Evolutionary conservation across 2,888 invertebrate species (phyloP), one percentile per base, ranked within the genome.

Genomic region (Lysandra coridon): DNA sequence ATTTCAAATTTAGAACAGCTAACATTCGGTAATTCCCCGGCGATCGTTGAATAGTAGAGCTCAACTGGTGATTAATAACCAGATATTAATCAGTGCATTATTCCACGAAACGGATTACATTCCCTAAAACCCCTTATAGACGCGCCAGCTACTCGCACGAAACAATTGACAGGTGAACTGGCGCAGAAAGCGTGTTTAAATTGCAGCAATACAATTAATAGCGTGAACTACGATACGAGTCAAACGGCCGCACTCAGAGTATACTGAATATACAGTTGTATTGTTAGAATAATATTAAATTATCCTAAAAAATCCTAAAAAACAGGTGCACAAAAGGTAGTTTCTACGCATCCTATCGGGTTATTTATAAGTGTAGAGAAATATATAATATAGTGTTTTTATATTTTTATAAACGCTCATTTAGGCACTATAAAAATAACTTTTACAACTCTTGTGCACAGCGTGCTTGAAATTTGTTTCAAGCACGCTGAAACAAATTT

Each of bases 1-100:
- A 90, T 88, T 90, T 88, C 87, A 85, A 88, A 90, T 89, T 88
- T 86, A 86, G 85, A 86, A 88, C 23, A 23, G 23, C 89, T 85
- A 88, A 87, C 87, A 88, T 86, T 86, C 69, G 87, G 87, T 86
- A 88, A 89, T 89, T 89, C 92, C 89, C 90, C 81, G 80, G 86
- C 84, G 89, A 85, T 88, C 88, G 86, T 86, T 90, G 91, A 91
- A 92, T 91, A 92, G 91, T 91, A 89, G 87, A 86, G 88, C 85
- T 86, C 85, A 86, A 86, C 88, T 86, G 87, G 90, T 91, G 91
- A 83, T 82, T 83, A 82, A 83, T 83, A 82, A 80, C 81, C 77
- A 78, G 80, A 80, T 82, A 83, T 83, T 81, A 83, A 82, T 83
- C 82, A 83, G 81, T 81, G 81, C 81, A 81, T 82, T 81, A 82